These are phyloP conservation scores for Scalopus aquaticus DNA, from an alignment of 2,113 vertebrate genomes.

Conservation along the genomic window DNA sequence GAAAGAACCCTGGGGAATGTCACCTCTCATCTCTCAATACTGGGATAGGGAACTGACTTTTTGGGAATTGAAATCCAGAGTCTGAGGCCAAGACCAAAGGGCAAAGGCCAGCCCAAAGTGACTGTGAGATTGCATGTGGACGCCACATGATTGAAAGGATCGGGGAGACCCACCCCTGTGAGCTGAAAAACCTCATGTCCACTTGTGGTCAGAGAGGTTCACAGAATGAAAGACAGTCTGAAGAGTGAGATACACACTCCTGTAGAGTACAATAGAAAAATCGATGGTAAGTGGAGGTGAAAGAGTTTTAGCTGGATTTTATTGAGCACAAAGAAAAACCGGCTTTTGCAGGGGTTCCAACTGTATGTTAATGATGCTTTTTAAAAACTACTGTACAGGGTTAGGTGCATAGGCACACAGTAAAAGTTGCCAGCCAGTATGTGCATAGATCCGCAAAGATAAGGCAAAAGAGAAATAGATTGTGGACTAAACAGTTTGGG, in stretches of 20 bases:
- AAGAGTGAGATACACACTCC: constrained; percentile 1
- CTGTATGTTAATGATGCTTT: background rate
- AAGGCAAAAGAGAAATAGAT: background rate
- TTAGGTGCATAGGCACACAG: too few species aligned
- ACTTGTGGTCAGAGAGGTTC: constrained; percentile 47
- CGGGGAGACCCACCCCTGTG: background rate
- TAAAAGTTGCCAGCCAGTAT: background rate
- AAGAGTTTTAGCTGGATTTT: background rate
- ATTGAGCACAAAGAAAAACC: constrained; percentile 1
- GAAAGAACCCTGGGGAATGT: background rate
- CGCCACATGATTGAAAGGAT: background rate
- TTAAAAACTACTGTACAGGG: background rate
- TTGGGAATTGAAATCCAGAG: background rate
- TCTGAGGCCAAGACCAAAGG: constrained; percentile 23
- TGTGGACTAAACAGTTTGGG: background rate
- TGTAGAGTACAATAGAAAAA: background rate
- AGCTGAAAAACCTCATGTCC: background rate
- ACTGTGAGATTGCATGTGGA: background rate
- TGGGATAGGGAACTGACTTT: background rate
- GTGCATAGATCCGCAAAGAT: fast-evolving
- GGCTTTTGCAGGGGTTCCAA: background rate
- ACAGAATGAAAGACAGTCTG: background rate
- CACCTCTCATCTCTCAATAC: background rate
- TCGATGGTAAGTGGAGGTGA: constrained; percentile 49
- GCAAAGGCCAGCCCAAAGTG: background rate